Evolutionary conservation across 2,888 invertebrate species (phyloP).

Genomic region (Diogma glabrata): DNA sequence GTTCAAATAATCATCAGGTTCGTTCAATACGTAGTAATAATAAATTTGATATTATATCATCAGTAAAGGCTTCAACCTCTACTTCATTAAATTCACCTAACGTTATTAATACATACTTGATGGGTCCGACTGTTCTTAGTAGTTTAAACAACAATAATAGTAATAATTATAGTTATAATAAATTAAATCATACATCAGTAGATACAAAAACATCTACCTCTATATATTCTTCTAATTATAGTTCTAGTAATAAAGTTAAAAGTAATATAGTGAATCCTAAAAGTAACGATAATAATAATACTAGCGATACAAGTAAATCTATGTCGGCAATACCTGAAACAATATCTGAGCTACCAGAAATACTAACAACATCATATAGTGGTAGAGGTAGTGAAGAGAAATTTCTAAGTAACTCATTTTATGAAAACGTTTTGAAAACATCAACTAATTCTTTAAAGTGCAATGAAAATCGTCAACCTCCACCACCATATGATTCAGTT

Average conservation of each 20-base stretch:
- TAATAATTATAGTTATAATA: neutral
- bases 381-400: neutral
- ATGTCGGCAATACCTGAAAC: slow-evolving; percentile 35
- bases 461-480: neutral
- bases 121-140: slow-evolving; percentile 30
- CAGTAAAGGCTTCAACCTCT: slow-evolving; percentile 4
- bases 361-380: neutral
- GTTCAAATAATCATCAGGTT: slow-evolving; percentile 25
- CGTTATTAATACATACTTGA: slow-evolving; percentile 28
- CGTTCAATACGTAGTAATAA: slow-evolving; percentile 46
- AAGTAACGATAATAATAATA: slow-evolving; percentile 2
- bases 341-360: slow-evolving; percentile 20
- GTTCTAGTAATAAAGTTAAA: neutral
- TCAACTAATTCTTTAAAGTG: neutral
- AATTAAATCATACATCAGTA: too few species aligned
- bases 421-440: neutral
- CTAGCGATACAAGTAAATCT: slow-evolving; percentile 27
- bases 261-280: slow-evolving; percentile 3
- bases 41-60: slow-evolving; percentile 10
- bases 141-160: slow-evolving; percentile 3
- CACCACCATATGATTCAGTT: neutral
- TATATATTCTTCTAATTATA: neutral
- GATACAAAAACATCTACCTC: too few species aligned
- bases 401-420: neutral
- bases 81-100: slow-evolving; percentile 4